Conservation (phyloP, 1,140 invertebrate genomes). For the Bombus polaris region DNA sequence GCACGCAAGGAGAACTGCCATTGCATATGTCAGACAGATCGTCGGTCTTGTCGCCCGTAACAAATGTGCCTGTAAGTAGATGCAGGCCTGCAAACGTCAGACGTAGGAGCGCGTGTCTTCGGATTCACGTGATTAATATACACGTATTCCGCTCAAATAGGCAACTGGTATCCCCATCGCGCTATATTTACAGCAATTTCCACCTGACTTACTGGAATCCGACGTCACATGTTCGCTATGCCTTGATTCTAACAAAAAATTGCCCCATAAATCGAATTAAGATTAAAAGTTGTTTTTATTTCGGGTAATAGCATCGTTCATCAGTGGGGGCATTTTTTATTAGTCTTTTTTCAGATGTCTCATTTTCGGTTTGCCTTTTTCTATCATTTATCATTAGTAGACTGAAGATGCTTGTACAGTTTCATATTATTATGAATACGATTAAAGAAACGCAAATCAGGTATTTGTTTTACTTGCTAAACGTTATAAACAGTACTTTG, state of each 20-base stretch:
- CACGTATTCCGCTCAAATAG: slow-evolving; percentile 26
- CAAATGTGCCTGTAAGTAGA: slow-evolving; percentile 57
- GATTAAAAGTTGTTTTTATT: neutral
- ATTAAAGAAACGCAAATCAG: neutral
- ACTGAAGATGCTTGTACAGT: neutral
- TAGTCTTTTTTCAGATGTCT: neutral
- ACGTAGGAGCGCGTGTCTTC: slow-evolving; percentile 42
- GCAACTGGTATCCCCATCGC: neutral
- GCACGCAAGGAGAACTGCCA: slow-evolving; percentile 30
- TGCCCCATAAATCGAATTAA: neutral
- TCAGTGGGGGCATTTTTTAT: rapidly evolving
- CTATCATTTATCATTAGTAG: neutral
- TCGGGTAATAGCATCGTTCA: neutral
- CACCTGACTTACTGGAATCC: neutral
- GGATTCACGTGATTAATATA: slow-evolving; percentile 50
- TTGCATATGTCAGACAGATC: slow-evolving; percentile 57
- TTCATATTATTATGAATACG: no score
- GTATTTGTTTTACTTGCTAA: neutral
- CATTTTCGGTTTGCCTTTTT: neutral
- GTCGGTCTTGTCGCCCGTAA: slow-evolving; percentile 55
- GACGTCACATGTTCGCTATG: neutral
- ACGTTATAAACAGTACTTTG: neutral
- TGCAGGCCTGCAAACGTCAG: slow-evolving; percentile 54
- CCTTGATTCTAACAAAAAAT: neutral
- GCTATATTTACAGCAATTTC: slow-evolving; percentile 35